Evolutionary conservation across 2,113 vertebrate species (phyloP).

Genomic region (Theristicus caerulescens): DNA sequence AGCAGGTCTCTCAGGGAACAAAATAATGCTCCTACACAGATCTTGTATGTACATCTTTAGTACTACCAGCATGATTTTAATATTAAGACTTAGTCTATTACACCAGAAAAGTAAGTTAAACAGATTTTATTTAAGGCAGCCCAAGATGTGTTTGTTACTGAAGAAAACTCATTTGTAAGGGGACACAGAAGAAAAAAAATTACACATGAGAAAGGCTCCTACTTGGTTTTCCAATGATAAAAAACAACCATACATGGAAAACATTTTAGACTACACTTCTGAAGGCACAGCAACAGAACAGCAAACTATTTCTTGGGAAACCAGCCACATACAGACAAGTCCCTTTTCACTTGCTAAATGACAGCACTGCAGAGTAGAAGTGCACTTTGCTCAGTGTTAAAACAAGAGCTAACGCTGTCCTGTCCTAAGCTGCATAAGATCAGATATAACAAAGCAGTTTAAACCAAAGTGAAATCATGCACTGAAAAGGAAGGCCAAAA

Average conservation of each 20-base stretch:
- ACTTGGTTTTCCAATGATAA: not conserved
- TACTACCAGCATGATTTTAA: not conserved
- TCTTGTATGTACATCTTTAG: not conserved
- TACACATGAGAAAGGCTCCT: not conserved
- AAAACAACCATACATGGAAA: not conserved
- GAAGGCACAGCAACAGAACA: not conserved
- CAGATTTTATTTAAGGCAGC: not conserved
- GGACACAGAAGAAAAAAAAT: not conserved
- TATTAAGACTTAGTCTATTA: not conserved
- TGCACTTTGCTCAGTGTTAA: not conserved
- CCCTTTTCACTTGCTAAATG: not conserved
- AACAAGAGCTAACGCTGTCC: not conserved
- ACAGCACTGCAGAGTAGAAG: not conserved
- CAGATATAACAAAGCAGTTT: not conserved
- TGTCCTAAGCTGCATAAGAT: not conserved
- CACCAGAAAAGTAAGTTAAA: not conserved
- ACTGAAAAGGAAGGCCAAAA: not conserved
- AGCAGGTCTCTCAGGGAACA: not conserved
- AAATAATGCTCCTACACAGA: not conserved
- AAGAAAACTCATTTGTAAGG: not conserved
- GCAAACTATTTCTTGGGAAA: not conserved
- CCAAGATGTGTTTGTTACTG: not conserved
- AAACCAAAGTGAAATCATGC: not conserved
- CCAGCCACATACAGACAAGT: not conserved
- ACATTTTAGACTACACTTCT: not conserved